These are phyloP conservation scores for Tridacna crocea DNA, from an alignment of 2,888 invertebrate genomes.

Conservation along the genomic window DNA sequence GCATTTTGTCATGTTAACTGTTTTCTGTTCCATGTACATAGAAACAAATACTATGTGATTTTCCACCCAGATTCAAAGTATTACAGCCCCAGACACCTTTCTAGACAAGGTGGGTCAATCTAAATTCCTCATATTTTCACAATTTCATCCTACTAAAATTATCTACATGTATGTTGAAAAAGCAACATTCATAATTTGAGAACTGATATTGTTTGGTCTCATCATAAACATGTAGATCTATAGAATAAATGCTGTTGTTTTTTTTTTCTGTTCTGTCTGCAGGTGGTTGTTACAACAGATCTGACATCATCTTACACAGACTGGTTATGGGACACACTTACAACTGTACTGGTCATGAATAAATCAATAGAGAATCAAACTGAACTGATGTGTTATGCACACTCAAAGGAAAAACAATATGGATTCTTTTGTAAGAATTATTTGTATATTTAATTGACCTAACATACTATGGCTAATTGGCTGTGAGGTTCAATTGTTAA, in stretches of 20 bases:
- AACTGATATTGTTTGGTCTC: background rate
- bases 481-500: too few relatives aligned
- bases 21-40: too few relatives aligned
- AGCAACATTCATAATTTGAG: background rate
- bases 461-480: too few relatives aligned
- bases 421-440: conserved; percentile 45
- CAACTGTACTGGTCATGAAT: conserved; percentile 6
- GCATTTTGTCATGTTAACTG: too few relatives aligned
- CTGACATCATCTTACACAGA: conserved; percentile 5
- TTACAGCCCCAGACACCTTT: too few relatives aligned
- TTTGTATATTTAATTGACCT: background rate
- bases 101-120: too few relatives aligned
- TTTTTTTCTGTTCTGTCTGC: background rate
- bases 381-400: conserved; percentile 64
- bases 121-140: too few relatives aligned
- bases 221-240: background rate
- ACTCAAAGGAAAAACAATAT: conserved; percentile 58
- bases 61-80: too few relatives aligned
- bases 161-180: background rate
- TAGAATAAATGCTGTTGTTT: background rate
- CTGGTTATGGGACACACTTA: conserved; percentile 15
- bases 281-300: conserved; percentile 16
- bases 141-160: too few relatives aligned
- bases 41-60: too few relatives aligned
- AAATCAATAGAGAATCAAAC: conserved; percentile 9